Percentiles rank a stretch among this genome's conserved stretches.
phyloP scores from a whole-genome alignment of 2,888 invertebrate species.

The Cremastinae sp. region DNA sequence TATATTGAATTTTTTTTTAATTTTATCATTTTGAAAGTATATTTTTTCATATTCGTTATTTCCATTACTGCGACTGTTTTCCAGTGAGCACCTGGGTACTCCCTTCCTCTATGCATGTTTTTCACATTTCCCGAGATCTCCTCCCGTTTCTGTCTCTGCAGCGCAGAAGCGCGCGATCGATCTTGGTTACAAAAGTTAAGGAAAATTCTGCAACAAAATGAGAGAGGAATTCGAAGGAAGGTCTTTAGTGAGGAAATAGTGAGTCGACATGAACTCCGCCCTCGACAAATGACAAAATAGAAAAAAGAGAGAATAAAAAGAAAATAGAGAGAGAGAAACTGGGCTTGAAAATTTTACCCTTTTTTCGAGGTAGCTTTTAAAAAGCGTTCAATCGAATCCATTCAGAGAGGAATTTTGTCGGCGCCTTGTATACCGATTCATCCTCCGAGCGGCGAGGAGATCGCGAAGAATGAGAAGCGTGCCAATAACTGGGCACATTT shows the following conservation, averaged over 20 bases:
- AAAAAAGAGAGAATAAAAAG: conserved; percentile 10
- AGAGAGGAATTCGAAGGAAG: conserved; percentile 41
- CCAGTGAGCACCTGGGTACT: conserved; percentile 38
- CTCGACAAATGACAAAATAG: conserved; percentile 7
- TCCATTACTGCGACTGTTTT: neutral
- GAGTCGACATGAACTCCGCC: conserved; percentile 52
- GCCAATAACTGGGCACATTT: conserved; percentile 28
- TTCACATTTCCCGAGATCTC: conserved; percentile 44
- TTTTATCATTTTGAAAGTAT: neutral
- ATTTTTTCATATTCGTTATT: neutral
- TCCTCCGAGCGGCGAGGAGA: neutral
- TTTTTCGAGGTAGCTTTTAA: conserved; percentile 32
- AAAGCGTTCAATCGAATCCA: conserved; percentile 44
- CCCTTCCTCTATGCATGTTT: neutral
- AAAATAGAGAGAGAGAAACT: too few relatives aligned
- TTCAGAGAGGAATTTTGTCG: conserved; percentile 33
- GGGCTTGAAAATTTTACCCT: conserved; percentile 43
- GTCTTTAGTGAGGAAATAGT: conserved; percentile 44
- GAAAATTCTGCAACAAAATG: conserved; percentile 41
- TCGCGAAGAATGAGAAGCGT: neutral
- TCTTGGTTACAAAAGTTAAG: conserved; percentile 66
- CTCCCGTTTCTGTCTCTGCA: conserved; percentile 36
- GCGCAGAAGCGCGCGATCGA: conserved; percentile 61
- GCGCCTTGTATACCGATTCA: conserved; percentile 6
- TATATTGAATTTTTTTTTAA: neutral